These are phyloP conservation scores for Bergia sp. DNA, from an alignment of 92 coral and sea anemone genomes.

Conservation along the genomic window DNA sequence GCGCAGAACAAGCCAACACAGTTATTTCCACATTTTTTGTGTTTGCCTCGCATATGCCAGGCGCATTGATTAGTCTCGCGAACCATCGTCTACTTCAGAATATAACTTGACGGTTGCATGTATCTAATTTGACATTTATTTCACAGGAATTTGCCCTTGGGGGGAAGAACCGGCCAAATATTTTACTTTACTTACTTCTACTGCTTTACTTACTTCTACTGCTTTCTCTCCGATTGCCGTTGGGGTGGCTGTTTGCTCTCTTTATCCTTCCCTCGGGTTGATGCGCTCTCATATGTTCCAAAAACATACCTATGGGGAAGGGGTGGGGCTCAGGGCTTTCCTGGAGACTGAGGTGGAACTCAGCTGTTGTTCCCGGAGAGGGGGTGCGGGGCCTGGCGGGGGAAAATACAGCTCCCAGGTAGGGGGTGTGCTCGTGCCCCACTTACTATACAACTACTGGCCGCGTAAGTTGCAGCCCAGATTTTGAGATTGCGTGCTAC, in stretches of 20 bases:
- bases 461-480: neutral
- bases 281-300: neutral
- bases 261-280: neutral
- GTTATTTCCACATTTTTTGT: conserved; percentile 7
- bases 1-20: conserved; percentile 11
- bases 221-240: neutral
- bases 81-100: neutral
- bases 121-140: neutral
- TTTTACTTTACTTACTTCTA: neutral
- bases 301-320: neutral
- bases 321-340: neutral
- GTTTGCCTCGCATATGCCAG: conserved; percentile 32
- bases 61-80: conserved; percentile 16
- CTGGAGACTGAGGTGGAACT: neutral
- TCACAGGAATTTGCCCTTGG: neutral
- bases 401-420: neutral
- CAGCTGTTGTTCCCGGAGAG: neutral
- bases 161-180: neutral
- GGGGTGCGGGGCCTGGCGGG: neutral
- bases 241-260: neutral
- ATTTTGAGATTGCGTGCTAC: neutral
- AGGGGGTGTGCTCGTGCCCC: neutral
- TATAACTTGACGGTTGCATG: conserved; percentile 2
- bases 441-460: neutral
- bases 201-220: no score